Evolutionary conservation across 2,888 invertebrate genomes (phyloP).

Genomic region (Drosophila fungiperda): DNA sequence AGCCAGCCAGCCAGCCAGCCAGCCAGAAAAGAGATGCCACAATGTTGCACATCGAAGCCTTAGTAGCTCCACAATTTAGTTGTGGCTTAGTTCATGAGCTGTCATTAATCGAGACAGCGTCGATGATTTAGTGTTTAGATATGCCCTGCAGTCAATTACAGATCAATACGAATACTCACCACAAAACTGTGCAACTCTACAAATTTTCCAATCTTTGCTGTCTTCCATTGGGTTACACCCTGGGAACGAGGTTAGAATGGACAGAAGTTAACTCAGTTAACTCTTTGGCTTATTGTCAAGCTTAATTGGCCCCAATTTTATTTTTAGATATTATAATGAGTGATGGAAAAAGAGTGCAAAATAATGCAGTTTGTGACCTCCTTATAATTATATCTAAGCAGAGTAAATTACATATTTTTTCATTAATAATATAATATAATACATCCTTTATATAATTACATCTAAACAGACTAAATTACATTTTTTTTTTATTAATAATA

Average conservation of each 20-base stretch:
- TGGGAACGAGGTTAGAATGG: conserved; percentile 67
- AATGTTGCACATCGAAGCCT: conserved; percentile 4
- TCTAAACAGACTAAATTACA: not conserved
- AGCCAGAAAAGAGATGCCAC: conserved; percentile 20
- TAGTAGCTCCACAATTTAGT: conserved; percentile 67
- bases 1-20: conserved; percentile 16
- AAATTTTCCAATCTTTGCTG: conserved; percentile 21
- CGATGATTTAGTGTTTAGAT: conserved; percentile 74
- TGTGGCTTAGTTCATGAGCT: conserved; percentile 79
- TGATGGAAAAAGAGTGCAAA: not conserved
- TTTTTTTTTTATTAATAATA: not conserved
- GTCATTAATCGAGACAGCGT: conserved; percentile 74
- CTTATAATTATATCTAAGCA: not conserved
- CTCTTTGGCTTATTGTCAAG: conserved; percentile 4
- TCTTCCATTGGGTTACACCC: conserved; percentile 39
- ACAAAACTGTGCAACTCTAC: conserved; percentile 24
- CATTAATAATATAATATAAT: not conserved
- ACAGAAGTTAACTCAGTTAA: conserved; percentile 23
- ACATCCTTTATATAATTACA: too few relatives aligned
- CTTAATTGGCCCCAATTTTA: conserved; percentile 5
- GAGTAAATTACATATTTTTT: not conserved
- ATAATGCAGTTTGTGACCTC: not conserved
- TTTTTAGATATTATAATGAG: not conserved
- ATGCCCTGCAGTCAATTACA: conserved; percentile 77
- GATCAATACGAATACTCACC: conserved; percentile 57